Evolutionary conservation across 2,113 vertebrate species (phyloP).

Genomic region (Macroglossus sobrinus): DNA sequence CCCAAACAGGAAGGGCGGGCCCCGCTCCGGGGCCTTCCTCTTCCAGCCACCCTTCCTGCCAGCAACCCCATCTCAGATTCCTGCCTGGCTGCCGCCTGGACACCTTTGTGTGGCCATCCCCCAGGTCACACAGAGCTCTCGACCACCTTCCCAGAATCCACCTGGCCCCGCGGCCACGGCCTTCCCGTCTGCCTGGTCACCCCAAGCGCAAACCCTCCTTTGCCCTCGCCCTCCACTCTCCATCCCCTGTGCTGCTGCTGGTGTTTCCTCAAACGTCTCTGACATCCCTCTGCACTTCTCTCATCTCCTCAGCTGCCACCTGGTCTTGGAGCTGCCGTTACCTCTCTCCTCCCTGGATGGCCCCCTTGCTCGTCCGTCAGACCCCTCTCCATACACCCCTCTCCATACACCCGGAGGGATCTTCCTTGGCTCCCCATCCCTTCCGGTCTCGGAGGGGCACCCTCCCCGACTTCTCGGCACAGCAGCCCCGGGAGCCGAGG

Average conservation of each 20-base stretch:
- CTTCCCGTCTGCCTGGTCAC: too few species aligned
- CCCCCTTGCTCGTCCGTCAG: neutral
- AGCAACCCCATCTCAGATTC: neutral
- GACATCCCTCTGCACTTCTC: accelerated
- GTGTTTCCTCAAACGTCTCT: neutral
- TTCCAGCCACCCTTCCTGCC: neutral
- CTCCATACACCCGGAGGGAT: too few species aligned
- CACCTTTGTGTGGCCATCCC: accelerated
- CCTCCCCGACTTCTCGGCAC: neutral
- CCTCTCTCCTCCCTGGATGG: neutral
- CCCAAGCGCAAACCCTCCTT: accelerated
- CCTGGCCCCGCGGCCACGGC: neutral
- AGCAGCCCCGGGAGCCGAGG: neutral
- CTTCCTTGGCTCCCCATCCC: neutral
- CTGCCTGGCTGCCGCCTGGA: neutral
- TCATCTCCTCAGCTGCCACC: neutral
- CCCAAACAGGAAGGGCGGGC: neutral
- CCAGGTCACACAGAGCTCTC: neutral
- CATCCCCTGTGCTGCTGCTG: too few species aligned
- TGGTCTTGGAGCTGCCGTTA: neutral
- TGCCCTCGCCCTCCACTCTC: neutral
- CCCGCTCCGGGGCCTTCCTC: neutral
- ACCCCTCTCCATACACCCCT: too few species aligned
- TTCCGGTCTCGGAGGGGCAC: too few species aligned
- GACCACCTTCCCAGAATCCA: accelerated